Base-by-base conservation (phyloP, 2,888 invertebrate species). In the Cheilosia scutellata region DNA sequence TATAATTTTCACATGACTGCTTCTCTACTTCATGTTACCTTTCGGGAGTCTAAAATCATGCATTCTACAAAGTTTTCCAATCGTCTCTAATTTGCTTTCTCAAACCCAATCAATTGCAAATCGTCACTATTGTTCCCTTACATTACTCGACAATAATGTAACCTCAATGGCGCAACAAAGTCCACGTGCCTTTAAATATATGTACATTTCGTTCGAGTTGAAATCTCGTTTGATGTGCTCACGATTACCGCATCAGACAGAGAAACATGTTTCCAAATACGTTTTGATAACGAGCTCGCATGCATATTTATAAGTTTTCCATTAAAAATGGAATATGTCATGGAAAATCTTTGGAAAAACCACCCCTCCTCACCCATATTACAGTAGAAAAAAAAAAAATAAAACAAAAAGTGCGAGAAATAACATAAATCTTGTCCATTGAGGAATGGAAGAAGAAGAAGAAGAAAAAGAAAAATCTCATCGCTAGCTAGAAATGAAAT, bases 361-460 rank as follows among this genome's bases (percentile, higher is more conserved):
- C 9, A 16, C 11, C 31, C 29, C 5, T 2, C 29, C 55, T 31
- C 2, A n/a, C 4, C 7, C 7, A 2, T 0, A 29, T 2, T 16
- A 31, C 31, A 16, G 0, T 31, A 55, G 0, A 31, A 16, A 33
- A 55, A 66, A 51, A 5, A 57, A 25, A 70, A 31, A 11, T 25
- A 13, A 20, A 47, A 62, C 5, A 37, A 47, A 63, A 16, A 58
- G 62, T 65, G 53, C 51, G 68, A 75, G 65, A 70, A 80, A 80
- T 84, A 79, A 58, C 84, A 84, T 84, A 79, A 84, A 84, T 84
- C 84, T 80, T 75, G 58, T 76, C 68, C 76, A 60, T 47, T 57
- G 53, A 20, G 20, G 20, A 20, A 20, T 20, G 20, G 20, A 20
- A 20, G 20, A 20, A 20, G 20, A 20, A 20, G 42, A 40, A 20